These are phyloP conservation scores for Paratrypauchen microcephalus DNA, from an alignment of 2,797 vertebrate species.

Conservation along the genomic window DNA sequence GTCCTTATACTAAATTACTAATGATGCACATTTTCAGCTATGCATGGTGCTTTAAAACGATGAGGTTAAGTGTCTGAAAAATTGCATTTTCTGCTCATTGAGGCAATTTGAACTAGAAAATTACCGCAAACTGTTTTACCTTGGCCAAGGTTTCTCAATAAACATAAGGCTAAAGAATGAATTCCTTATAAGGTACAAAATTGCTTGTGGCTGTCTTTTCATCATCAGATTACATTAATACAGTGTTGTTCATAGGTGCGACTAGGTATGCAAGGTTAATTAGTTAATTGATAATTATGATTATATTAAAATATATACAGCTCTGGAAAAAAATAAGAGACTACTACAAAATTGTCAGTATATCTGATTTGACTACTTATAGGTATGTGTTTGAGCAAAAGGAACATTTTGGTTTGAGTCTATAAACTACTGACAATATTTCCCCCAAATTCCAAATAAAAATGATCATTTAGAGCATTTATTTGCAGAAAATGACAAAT, in stretches of 20 bases:
- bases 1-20: background rate
- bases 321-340: too few species aligned
- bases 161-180: conserved; percentile 27
- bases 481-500: too few species aligned
- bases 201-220: conserved; percentile 27
- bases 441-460: too few species aligned
- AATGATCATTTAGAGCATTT: too few species aligned
- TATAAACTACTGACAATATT: too few species aligned
- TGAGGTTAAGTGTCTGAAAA: background rate
- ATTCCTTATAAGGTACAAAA: conserved; percentile 33
- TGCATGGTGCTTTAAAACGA: background rate
- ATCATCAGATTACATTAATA: conserved; percentile 36
- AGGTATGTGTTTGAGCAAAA: too few species aligned
- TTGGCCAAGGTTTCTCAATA: conserved; percentile 27
- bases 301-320: too few species aligned
- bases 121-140: conserved; percentile 10
- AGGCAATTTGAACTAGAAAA: conserved; percentile 11
- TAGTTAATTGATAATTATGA: too few species aligned
- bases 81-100: conserved; percentile 1
- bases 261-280: too few species aligned
- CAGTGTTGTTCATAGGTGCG: conserved; percentile 8
- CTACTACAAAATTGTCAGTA: too few species aligned
- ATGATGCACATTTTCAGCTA: background rate
- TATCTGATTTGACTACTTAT: too few species aligned
- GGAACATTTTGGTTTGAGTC: too few species aligned